These are phyloP conservation scores for Ptyas mucosa DNA, from an alignment of 2,113 vertebrate species.

Conservation along the genomic window DNA sequence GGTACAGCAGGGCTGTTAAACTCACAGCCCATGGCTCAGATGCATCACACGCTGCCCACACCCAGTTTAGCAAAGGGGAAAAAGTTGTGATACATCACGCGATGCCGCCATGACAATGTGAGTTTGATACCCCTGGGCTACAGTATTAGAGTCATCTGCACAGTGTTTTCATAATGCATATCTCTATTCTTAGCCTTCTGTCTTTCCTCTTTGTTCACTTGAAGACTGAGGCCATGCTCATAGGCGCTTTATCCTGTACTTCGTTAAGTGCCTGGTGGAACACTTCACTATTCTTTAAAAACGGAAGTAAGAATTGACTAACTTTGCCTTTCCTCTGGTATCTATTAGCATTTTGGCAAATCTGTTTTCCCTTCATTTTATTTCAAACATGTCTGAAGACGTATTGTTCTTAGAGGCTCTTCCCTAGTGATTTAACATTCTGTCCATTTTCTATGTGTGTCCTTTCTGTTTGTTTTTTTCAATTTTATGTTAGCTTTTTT, in stretches of 20 bases:
- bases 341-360: background rate
- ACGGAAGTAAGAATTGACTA: background rate
- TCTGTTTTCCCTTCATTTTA: background rate
- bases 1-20: background rate
- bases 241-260: background rate
- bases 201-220: background rate
- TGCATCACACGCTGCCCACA: too few relatives aligned
- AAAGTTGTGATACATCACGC: too few relatives aligned
- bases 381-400: background rate
- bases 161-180: background rate
- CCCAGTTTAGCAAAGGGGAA: too few relatives aligned
- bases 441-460: background rate
- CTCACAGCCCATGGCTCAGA: too few relatives aligned
- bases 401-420: background rate
- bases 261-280: background rate
- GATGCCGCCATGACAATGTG: too few relatives aligned
- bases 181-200: background rate
- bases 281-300: background rate
- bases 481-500: background rate
- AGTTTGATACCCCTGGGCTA: too few relatives aligned
- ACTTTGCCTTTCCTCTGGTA: background rate
- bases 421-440: background rate
- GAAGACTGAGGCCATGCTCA: background rate
- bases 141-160: background rate
- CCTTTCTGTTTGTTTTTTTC: background rate